Percentiles rank a stretch among this genome's conserved stretches.
phyloP scores from a whole-genome alignment of 2,113 vertebrate species.

The Xenopus laevis region DNA sequence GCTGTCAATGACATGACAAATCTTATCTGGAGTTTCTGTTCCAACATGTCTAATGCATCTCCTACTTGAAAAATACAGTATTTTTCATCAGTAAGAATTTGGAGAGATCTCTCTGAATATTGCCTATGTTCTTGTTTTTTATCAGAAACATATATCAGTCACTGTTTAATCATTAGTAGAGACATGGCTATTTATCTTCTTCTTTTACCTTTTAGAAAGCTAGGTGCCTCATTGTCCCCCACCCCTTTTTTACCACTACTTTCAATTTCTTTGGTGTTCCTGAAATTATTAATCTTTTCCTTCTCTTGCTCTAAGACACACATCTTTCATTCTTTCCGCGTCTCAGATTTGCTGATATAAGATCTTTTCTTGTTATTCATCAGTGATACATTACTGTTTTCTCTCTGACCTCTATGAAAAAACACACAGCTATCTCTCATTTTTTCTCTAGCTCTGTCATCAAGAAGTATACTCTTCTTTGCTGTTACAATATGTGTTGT shows the following conservation, averaged over 20 bases:
- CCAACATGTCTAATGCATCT: background rate
- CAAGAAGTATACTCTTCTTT: background rate
- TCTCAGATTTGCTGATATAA: constrained; percentile 32
- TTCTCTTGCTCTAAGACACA: constrained; percentile 15
- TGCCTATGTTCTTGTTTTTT: background rate
- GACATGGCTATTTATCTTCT: background rate
- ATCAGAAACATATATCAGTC: background rate
- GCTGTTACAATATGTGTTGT: too few relatives aligned
- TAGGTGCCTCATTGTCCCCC: constrained; percentile 5
- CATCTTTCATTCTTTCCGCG: constrained; percentile 14
- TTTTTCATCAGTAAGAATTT: too few relatives aligned
- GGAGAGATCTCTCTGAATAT: background rate
- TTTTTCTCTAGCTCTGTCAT: constrained; percentile 3
- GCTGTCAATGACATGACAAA: too few relatives aligned
- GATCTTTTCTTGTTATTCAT: constrained; percentile 29
- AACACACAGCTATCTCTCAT: constrained; percentile 22
- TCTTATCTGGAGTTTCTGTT: background rate
- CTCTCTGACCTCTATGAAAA: constrained; percentile 6
- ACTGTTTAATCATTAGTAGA: background rate
- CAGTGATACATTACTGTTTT: constrained; percentile 23
- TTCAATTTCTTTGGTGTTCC: constrained; percentile 1
- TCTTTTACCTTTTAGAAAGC: background rate
- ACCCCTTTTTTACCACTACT: constrained; percentile 15
- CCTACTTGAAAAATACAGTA: background rate
- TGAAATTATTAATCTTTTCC: constrained; percentile 26